Conservation (phyloP, 2,888 invertebrate species). For the Polia nebulosa region DNA sequence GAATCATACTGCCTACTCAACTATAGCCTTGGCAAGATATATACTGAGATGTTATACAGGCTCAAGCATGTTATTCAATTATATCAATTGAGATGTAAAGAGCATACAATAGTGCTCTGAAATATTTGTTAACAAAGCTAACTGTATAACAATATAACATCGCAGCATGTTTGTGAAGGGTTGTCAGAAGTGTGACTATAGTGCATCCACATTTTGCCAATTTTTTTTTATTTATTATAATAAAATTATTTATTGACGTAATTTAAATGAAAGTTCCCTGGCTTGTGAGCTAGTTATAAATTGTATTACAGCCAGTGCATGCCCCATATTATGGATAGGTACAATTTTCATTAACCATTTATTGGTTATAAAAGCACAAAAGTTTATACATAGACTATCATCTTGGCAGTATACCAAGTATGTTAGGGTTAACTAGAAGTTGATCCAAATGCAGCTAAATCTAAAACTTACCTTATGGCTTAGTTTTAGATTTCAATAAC, state of each 20-base stretch:
- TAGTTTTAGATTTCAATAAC: neutral
- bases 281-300: no score
- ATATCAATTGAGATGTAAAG: conserved; percentile 38
- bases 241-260: no score
- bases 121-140: conserved; percentile 23
- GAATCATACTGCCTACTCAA: no score
- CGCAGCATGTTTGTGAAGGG: neutral
- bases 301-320: no score
- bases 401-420: conserved; percentile 44
- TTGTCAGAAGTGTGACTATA: neutral
- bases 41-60: conserved; percentile 9
- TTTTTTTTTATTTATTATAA: no score
- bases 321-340: no score
- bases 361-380: conserved; percentile 16
- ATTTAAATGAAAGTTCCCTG: no score
- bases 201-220: no score
- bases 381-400: conserved; percentile 4
- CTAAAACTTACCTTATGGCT: conserved; percentile 5
- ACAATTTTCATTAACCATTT: no score
- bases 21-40: conserved; percentile 2
- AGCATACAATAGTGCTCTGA: conserved; percentile 17
- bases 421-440: conserved; percentile 31
- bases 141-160: neutral
- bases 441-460: conserved; percentile 30
- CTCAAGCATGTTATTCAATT: conserved; percentile 29